A percentile compares a stretch with the other conserved stretches of the same genome.
phyloP scores from a whole-genome alignment of 2,113 vertebrate genomes.

The Pyrgilauda ruficollis region DNA sequence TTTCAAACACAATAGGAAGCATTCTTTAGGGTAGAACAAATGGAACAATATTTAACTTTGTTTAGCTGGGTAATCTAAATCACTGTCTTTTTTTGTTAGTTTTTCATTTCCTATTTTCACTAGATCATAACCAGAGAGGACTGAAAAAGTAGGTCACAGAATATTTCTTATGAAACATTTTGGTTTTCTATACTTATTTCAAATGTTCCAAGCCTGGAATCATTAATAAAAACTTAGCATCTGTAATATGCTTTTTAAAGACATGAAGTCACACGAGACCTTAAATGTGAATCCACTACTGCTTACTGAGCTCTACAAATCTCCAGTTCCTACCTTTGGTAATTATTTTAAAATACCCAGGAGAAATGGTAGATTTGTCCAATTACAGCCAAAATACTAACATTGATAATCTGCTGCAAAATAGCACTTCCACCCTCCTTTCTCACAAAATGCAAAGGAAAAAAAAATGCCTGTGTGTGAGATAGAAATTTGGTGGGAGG shows the following conservation, averaged over 20 bases:
- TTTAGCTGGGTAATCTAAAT: neutral
- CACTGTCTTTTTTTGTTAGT: neutral
- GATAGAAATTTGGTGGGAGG: neutral
- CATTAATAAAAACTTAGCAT: slow-evolving; percentile 41
- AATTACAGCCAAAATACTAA: slow-evolving; percentile 38
- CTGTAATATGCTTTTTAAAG: slow-evolving; percentile 18
- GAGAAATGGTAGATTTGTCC: slow-evolving; percentile 33
- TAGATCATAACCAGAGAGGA: neutral
- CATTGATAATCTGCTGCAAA: slow-evolving; percentile 26
- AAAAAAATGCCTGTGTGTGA: neutral
- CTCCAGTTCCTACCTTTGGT: neutral
- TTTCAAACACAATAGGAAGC: neutral
- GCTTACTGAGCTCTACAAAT: slow-evolving; percentile 26
- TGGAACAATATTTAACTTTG: neutral
- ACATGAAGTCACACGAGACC: slow-evolving; percentile 16
- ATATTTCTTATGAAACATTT: slow-evolving; percentile 14
- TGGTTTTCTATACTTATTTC: slow-evolving; percentile 14
- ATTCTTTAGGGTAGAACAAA: neutral
- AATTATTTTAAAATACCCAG: slow-evolving; percentile 34
- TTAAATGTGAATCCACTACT: slow-evolving; percentile 21
- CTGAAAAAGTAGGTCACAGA: slow-evolving; percentile 18
- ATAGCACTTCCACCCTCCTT: neutral
- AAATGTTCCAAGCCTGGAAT: slow-evolving; percentile 7
- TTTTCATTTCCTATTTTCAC: neutral
- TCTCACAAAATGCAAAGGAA: neutral